A percentile compares a stretch with the other conserved stretches of the same genome.
phyloP scores from a whole-genome alignment of 1,140 invertebrate species.

The Antheraea mylitta region DNA sequence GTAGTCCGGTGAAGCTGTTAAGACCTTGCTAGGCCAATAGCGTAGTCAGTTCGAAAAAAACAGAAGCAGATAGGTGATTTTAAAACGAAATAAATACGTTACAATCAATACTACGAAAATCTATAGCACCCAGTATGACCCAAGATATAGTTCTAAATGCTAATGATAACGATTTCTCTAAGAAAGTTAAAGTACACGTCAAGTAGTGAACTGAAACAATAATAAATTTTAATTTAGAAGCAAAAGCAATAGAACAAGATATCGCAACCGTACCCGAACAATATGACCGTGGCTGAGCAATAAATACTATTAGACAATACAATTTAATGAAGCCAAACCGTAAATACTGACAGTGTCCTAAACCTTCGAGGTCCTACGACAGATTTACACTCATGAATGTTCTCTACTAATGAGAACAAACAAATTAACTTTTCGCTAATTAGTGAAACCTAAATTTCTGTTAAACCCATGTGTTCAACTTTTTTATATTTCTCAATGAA shows the following conservation, averaged over 20 bases:
- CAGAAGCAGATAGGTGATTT: too few relatives aligned
- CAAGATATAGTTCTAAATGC: background rate
- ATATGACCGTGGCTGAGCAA: slow-evolving; percentile 16
- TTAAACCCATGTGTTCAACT: too few relatives aligned
- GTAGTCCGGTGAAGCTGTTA: too few relatives aligned
- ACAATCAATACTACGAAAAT: too few relatives aligned
- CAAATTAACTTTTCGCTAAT: too few relatives aligned
- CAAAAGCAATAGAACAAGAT: background rate
- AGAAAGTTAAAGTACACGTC: background rate
- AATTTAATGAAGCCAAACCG: slow-evolving; percentile 33
- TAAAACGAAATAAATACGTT: too few relatives aligned
- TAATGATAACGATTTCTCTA: background rate
- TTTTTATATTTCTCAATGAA: too few relatives aligned
- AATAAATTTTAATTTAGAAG: slow-evolving; percentile 1
- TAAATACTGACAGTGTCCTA: slow-evolving; percentile 16
- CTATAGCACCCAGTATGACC: too few relatives aligned
- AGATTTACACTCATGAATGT: background rate
- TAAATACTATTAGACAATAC: slow-evolving; percentile 44
- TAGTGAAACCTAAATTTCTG: too few relatives aligned
- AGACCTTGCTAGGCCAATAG: too few relatives aligned
- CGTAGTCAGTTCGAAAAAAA: too few relatives aligned
- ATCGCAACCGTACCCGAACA: background rate
- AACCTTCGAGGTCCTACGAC: slow-evolving; percentile 24
- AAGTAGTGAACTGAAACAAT: background rate
- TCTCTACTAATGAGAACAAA: background rate